Evolutionary conservation across 2,888 invertebrate species (phyloP).

Genomic region (Coenonympha glycerion): DNA sequence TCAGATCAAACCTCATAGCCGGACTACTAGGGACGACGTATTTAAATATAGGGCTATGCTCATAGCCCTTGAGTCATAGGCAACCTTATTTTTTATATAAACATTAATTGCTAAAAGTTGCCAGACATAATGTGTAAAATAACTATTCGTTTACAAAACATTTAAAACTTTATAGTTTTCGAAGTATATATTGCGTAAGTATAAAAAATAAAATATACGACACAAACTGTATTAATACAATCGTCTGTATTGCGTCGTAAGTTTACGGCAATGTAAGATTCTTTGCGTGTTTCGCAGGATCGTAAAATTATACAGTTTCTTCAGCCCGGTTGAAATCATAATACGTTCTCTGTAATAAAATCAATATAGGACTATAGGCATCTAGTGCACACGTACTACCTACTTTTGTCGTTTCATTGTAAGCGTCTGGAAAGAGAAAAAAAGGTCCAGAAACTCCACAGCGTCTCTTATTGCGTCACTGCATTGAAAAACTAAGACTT

Average conservation of each 20-base stretch:
- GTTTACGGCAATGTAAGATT: slow-evolving; percentile 29
- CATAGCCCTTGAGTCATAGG: too few relatives aligned
- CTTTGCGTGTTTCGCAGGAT: slow-evolving; percentile 30
- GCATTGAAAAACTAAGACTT: slow-evolving; percentile 13
- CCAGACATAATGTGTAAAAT: too few relatives aligned
- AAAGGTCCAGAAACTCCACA: slow-evolving; percentile 11
- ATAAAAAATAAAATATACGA: slow-evolving; percentile 30
- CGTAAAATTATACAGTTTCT: slow-evolving; percentile 30
- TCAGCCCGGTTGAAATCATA: slow-evolving; percentile 20
- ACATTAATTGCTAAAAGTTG: too few relatives aligned
- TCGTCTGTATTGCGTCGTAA: slow-evolving; percentile 15
- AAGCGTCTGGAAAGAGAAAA: slow-evolving; percentile 11
- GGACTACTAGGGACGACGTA: too few relatives aligned
- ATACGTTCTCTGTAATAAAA: slow-evolving; percentile 13
- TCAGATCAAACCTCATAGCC: too few relatives aligned
- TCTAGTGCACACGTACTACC: not conserved
- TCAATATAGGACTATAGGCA: not conserved
- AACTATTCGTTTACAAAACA: not conserved
- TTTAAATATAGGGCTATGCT: too few relatives aligned
- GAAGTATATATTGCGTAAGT: slow-evolving; percentile 12
- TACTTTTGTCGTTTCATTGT: slow-evolving; percentile 5
- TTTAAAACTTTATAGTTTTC: not conserved
- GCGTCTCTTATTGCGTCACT: slow-evolving; percentile 12
- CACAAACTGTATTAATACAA: slow-evolving; percentile 24
- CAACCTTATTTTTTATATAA: too few relatives aligned